These are phyloP conservation scores for Platycercus adscitus DNA, from an alignment of 2,113 vertebrate genomes.

Conservation along the genomic window DNA sequence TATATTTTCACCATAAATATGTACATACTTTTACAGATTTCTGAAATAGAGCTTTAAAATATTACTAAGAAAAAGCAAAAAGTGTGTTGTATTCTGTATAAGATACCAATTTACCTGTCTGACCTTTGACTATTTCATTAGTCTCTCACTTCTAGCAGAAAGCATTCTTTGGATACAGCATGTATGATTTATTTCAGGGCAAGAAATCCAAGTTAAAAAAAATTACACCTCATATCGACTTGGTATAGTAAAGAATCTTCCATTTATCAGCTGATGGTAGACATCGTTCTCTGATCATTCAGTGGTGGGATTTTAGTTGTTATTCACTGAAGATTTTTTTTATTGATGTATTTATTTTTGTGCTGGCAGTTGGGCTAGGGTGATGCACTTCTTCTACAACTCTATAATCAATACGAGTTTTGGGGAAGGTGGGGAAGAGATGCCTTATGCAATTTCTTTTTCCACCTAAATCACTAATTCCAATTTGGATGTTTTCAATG, in stretches of 20 bases:
- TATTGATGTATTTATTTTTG: neutral
- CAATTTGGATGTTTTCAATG: neutral
- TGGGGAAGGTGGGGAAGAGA: neutral
- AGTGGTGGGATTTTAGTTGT: neutral
- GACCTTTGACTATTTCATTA: neutral
- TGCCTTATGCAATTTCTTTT: neutral
- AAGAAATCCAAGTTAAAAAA: neutral
- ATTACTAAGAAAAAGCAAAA: neutral
- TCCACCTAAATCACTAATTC: neutral
- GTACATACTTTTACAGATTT: neutral
- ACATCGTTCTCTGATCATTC: neutral
- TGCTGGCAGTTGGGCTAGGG: neutral
- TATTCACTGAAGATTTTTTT: neutral
- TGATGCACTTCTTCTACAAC: neutral
- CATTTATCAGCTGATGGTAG: neutral
- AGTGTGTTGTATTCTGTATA: neutral
- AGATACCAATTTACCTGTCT: neutral
- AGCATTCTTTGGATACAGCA: neutral
- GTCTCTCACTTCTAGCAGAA: neutral
- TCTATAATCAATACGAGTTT: neutral
- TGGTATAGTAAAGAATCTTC: neutral
- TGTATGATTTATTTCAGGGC: neutral
- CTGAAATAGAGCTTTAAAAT: neutral
- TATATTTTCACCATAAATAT: neutral
- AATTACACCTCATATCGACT: neutral